Base-by-base conservation (phyloP, 2,113 vertebrate species). In the Poeciliopsis turrubarensis region DNA sequence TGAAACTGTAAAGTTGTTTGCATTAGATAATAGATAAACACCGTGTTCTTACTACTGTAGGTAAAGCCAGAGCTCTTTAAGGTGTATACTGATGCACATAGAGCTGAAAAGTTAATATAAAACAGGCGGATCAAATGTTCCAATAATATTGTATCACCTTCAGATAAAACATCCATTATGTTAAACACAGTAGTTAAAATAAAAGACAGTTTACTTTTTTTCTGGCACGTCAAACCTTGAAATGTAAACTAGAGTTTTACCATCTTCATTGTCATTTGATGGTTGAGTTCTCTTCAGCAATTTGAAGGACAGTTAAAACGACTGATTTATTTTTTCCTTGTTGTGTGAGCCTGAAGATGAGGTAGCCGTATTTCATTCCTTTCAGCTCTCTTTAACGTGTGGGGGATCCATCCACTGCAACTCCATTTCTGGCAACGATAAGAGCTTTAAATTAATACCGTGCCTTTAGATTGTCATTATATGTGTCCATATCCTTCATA, bases 281-380 rank as follows among this genome's bases (percentile, higher is more conserved):
- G 62, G 8, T 78, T 86, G 14, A 13, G 22, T 82, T 84, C n/a
- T 72, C 26, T 66, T 67, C 25, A 72, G 68, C 31, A 51, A 60
- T 75, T 84, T 82, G 30, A 73, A 78, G 81, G 65, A 64, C 37
- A 79, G 74, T 81, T 82, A 68, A 63, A 79, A 61, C 31, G 4
- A 13, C 47, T 63, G 68, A 86, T 88, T 87, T 83, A 89, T 74
- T 74, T 74, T 86, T 86, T 88, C 74, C 79, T 79, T 75, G 61
- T 65, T 25, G 64, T 22, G 61, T 77, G 77, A 68, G 37, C 69
- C 73, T 64, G 0, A 70, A 73, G 63, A 54, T n/a, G 32, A 73
- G 15, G 60, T 66, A 39, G 27, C 65, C 41, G 2, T 86, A 82
- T 88, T 84, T 88, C 37, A 60, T 51, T 71, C 29, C 57, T 37